A percentile compares a stretch with the other conserved stretches of the same genome.
Evolutionary conservation across 1,140 invertebrate genomes (phyloP).

Genomic region (Ruditapes philippinarum): DNA sequence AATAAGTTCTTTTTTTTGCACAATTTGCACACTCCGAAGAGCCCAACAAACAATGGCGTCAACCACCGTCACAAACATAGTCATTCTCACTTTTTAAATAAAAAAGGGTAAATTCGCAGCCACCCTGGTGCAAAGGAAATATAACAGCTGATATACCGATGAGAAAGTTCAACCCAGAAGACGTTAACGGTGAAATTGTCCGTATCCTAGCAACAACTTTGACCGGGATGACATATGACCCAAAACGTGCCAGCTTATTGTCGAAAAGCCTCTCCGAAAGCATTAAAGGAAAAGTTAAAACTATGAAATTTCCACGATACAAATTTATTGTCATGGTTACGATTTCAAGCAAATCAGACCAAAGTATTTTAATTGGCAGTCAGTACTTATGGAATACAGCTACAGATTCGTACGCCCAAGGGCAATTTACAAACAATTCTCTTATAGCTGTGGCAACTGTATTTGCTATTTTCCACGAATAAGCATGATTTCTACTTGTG

Average conservation of each 20-base stretch:
- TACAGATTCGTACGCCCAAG: slow-evolving; percentile 78
- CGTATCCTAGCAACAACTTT: slow-evolving; percentile 63
- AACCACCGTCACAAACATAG: no score
- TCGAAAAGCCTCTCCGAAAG: slow-evolving; percentile 63
- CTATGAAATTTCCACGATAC: slow-evolving; percentile 78
- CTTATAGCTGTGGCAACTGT: slow-evolving; percentile 80
- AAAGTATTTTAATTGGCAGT: slow-evolving; percentile 79
- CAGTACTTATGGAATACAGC: slow-evolving; percentile 78
- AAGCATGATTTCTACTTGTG: not conserved
- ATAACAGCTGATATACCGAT: slow-evolving; percentile 56
- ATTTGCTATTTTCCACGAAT: slow-evolving; percentile 74
- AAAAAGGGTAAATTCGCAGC: no score
- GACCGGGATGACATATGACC: slow-evolving; percentile 67
- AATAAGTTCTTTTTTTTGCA: no score
- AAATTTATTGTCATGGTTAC: slow-evolving; percentile 80
- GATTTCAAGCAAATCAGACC: slow-evolving; percentile 78
- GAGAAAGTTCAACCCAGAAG: slow-evolving; percentile 29
- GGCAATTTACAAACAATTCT: slow-evolving; percentile 71
- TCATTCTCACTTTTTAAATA: no score
- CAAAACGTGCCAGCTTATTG: slow-evolving; percentile 67
- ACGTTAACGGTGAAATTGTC: slow-evolving; percentile 40
- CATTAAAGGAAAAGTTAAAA: slow-evolving; percentile 77
- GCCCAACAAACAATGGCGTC: no score
- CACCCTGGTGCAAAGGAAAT: no score
- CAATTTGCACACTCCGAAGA: no score